These are phyloP conservation scores for Lordiphosa andalusiaca DNA, from an alignment of 2,888 invertebrate species.

Conservation along the genomic window DNA sequence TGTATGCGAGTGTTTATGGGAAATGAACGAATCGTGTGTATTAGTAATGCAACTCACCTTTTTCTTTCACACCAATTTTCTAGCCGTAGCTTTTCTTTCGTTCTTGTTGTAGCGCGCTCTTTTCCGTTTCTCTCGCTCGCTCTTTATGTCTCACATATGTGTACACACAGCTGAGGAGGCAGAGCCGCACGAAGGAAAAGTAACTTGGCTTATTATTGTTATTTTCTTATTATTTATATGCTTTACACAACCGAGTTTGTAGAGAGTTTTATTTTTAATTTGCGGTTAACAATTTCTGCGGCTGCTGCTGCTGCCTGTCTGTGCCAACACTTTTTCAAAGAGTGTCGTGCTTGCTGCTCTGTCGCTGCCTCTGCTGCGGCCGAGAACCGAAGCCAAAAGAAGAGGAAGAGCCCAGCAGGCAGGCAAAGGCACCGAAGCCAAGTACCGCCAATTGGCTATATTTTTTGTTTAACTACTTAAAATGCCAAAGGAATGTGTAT, in stretches of 20 bases:
- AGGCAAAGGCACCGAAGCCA: neutral
- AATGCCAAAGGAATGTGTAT: neutral
- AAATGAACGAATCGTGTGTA: slow-evolving; percentile 8
- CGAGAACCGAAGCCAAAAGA: slow-evolving; percentile 10
- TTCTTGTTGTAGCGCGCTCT: slow-evolving; percentile 6
- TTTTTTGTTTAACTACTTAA: neutral
- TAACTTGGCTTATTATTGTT: slow-evolving; percentile 5
- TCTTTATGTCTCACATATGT: neutral
- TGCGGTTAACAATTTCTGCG: neutral
- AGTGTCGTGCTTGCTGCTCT: slow-evolving; percentile 6
- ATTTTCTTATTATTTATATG: slow-evolving; percentile 9
- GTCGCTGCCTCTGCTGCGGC: neutral
- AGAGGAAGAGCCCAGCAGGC: slow-evolving; percentile 1
- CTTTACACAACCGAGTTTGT: neutral
- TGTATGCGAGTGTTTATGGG: slow-evolving; percentile 12
- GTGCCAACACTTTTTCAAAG: slow-evolving; percentile 14
- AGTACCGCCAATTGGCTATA: slow-evolving; percentile 4
- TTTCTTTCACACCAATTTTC: slow-evolving; percentile 18
- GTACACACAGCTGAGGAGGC: slow-evolving; percentile 3
- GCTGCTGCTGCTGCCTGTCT: slow-evolving; percentile 14
- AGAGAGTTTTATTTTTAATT: slow-evolving; percentile 5
- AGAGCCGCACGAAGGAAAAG: slow-evolving; percentile 6
- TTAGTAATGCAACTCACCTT: slow-evolving; percentile 55
- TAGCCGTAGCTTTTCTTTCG: slow-evolving; percentile 10
- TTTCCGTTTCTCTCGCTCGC: neutral